Conservation (phyloP, 1,140 invertebrate genomes). For the Planococcus citri region DNA sequence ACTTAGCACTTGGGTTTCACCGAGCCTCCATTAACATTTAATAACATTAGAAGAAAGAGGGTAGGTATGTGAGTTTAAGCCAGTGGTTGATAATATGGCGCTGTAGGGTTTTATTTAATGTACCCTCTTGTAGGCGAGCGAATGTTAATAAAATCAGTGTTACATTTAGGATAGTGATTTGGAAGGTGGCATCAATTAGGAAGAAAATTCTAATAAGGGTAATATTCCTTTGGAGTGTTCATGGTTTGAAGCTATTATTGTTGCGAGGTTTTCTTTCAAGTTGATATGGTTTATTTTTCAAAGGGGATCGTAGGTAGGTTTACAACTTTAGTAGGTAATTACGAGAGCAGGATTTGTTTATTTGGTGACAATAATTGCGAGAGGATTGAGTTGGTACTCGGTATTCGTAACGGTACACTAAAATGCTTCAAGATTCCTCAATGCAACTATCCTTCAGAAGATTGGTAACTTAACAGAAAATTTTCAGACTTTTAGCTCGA, state of each 20-base stretch:
- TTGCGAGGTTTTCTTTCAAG: neutral
- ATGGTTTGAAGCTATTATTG: neutral
- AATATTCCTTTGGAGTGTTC: neutral
- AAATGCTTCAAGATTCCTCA: too few relatives aligned
- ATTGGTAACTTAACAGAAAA: too few relatives aligned
- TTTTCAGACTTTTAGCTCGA: too few relatives aligned
- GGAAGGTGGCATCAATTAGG: constrained; percentile 1
- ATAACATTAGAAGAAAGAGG: neutral
- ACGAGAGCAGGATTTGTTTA: too few relatives aligned
- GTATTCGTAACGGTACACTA: too few relatives aligned
- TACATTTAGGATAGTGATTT: neutral
- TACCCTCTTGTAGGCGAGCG: neutral
- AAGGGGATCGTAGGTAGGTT: neutral
- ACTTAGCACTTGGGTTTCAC: neutral
- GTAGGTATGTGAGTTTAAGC: neutral
- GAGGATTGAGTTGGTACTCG: too few relatives aligned
- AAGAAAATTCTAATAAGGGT: neutral
- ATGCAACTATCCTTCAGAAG: too few relatives aligned
- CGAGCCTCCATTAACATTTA: constrained; percentile 1
- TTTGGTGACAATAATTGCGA: too few relatives aligned
- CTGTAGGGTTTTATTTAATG: constrained; percentile 6
- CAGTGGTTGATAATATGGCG: neutral
- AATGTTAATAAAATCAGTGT: constrained; percentile 4
- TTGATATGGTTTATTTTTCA: neutral
- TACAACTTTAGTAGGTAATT: too few relatives aligned